phyloP scores from a whole-genome alignment of 2,113 vertebrate species.

The Neogobius melanostomus region DNA sequence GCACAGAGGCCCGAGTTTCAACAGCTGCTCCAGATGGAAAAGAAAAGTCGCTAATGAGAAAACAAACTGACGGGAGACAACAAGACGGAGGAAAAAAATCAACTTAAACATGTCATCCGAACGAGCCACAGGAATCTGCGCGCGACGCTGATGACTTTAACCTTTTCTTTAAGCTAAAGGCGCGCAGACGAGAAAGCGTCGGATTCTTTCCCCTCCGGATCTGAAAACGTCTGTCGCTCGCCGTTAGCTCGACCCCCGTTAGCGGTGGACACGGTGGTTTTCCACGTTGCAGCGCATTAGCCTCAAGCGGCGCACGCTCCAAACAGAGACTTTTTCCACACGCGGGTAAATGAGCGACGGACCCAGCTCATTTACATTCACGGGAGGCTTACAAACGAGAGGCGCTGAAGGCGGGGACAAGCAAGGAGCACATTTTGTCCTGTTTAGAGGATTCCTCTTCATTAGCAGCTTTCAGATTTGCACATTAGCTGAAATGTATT shows the following conservation, averaged over 20 bases:
- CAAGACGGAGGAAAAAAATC: slow-evolving; percentile 5
- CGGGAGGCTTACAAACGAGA: neutral
- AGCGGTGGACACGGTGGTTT: slow-evolving; percentile 37
- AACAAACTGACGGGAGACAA: neutral
- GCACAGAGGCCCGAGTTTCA: too few species aligned
- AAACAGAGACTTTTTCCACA: slow-evolving; percentile 49
- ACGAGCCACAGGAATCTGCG: slow-evolving; percentile 24
- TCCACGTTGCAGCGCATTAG: slow-evolving; percentile 54
- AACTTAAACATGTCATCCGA: neutral
- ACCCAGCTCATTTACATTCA: slow-evolving; percentile 1
- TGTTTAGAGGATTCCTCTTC: too few species aligned
- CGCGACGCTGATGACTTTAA: slow-evolving; percentile 26
- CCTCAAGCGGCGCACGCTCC: slow-evolving; percentile 36
- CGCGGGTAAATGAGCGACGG: slow-evolving; percentile 3
- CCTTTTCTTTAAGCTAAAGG: slow-evolving; percentile 3
- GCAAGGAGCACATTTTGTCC: neutral
- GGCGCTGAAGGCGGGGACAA: neutral
- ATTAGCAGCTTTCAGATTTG: too few species aligned
- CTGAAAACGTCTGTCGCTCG: slow-evolving; percentile 22
- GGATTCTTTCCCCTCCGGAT: slow-evolving; percentile 41
- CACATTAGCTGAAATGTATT: too few species aligned
- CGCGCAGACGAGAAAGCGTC: slow-evolving; percentile 21
- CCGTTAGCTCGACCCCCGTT: slow-evolving; percentile 4
- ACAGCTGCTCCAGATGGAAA: too few species aligned
- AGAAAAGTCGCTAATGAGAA: neutral